Base-by-base conservation (phyloP, 1,140 invertebrate genomes). In the Holcopasites calliopsidis region DNA sequence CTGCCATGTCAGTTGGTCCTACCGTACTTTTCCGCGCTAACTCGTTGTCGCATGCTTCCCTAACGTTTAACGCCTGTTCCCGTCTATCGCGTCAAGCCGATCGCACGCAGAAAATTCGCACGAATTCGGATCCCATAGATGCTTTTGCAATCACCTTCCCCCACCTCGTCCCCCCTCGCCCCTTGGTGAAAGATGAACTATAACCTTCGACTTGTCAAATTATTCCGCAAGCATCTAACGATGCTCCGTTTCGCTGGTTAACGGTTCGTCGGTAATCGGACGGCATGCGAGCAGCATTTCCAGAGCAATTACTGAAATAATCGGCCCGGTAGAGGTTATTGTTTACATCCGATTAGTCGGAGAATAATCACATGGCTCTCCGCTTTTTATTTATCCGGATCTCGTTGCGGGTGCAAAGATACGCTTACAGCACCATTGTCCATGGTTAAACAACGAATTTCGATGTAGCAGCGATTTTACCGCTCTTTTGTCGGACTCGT, bases 1-100 rank as follows among this genome's bases (percentile, higher is more conserved):
- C 89, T 88, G 89, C 88, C 89, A 85, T 90, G 82, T 89, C 85
- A 90, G 88, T 86, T 72, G 84, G 64, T 79, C 50, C 57, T 55
- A 49, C 13, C 42, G 33, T 55, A 44, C 5, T 57, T 68, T 40
- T 77, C 31, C 74, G 40, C 23, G 42, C 47, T 44, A 0, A 49
- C 16, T 16, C 10, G 3, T 16, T 23, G 11, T n/a, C 11, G 2
- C 13, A 0, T 1, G 7, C 33, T 28, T n/a, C 4, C 0, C 21
- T 16, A 16, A 5, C 11, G 42, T 68, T 49, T 49, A 11, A 42
- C 4, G 2, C 18, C 1, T 28, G 16, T 23, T 38, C 31, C 28
- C 6, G 1, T 31, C 10, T 8, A 4, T 21, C 10, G 44, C 28
- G 1, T 21, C 28, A 28, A 5, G 11, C 47, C 40, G 26, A 18